Percentiles rank a stretch among this genome's conserved stretches.
phyloP scores from a whole-genome alignment of 2,888 invertebrate genomes.

The Perizoma affinitatum region DNA sequence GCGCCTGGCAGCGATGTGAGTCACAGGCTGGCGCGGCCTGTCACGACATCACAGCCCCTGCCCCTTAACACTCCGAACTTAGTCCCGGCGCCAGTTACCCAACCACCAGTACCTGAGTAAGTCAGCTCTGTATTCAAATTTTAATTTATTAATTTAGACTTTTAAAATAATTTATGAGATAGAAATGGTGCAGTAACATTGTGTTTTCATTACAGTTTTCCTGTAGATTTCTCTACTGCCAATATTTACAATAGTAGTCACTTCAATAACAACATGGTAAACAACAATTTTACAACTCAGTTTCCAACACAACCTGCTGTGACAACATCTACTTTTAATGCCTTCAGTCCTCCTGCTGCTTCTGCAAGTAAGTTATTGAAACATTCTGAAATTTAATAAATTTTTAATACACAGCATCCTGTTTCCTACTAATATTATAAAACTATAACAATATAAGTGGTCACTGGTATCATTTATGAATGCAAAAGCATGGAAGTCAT shows the following conservation, averaged over 20 bases:
- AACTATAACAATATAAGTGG: too few relatives aligned
- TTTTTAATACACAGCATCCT: too few relatives aligned
- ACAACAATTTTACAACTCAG: conserved; percentile 60
- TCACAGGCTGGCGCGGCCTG: conserved; percentile 68
- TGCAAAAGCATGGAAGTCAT: too few relatives aligned
- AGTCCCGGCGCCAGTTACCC: conserved; percentile 37
- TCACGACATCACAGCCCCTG: conserved; percentile 61
- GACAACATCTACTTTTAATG: conserved; percentile 59
- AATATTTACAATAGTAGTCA: conserved; percentile 88
- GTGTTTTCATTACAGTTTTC: conserved; percentile 78
- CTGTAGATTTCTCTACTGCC: conserved; percentile 89
- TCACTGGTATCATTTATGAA: conserved; percentile 3
- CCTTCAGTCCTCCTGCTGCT: conserved; percentile 55
- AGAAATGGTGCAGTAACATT: not conserved
- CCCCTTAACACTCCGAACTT: conserved; percentile 49
- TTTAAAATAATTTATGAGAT: not conserved
- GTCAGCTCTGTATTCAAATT: conserved; percentile 36
- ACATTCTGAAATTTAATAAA: too few relatives aligned
- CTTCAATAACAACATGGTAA: conserved; percentile 64
- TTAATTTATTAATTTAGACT: not conserved
- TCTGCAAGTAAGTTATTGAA: conserved; percentile 59
- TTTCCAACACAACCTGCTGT: conserved; percentile 72
- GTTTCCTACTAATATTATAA: too few relatives aligned
- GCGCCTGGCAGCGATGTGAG: conserved; percentile 54
- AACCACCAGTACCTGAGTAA: conserved; percentile 73